phyloP scores from a whole-genome alignment of 2,113 vertebrate genomes.

The Sylvilagus bachmani region DNA sequence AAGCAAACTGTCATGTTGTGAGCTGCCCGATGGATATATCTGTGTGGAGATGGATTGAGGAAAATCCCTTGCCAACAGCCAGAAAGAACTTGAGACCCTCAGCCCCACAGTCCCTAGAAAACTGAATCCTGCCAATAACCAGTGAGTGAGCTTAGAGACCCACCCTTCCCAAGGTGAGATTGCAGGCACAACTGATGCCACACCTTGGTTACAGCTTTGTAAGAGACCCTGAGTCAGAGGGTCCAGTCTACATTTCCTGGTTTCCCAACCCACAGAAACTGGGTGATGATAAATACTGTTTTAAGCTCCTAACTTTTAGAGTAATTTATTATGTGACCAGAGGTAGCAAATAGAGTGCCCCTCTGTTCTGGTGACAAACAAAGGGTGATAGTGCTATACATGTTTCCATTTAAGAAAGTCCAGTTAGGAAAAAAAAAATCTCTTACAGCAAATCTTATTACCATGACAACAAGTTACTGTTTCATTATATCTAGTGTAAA shows the following conservation, averaged over 20 bases:
- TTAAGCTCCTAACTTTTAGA: neutral
- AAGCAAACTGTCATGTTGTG: neutral
- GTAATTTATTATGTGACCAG: slow-evolving; percentile 8
- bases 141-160: neutral
- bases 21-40: neutral
- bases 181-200: neutral
- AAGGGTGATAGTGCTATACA: neutral
- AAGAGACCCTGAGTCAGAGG: neutral
- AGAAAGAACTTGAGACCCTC: neutral
- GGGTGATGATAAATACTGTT: neutral
- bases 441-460: slow-evolving; percentile 26
- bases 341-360: neutral
- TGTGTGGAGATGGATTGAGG: neutral
- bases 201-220: neutral
- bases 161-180: neutral
- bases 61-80: slow-evolving; percentile 5
- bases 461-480: slow-evolving; percentile 26
- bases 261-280: neutral
- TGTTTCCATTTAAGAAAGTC: slow-evolving; percentile 54
- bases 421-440: neutral
- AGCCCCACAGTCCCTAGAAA: neutral
- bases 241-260: neutral
- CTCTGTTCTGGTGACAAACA: slow-evolving; percentile 21
- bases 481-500: slow-evolving; percentile 57
- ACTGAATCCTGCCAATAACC: neutral